phyloP scores from a whole-genome alignment of 2,113 vertebrate species.

The Cheilinus undulatus region DNA sequence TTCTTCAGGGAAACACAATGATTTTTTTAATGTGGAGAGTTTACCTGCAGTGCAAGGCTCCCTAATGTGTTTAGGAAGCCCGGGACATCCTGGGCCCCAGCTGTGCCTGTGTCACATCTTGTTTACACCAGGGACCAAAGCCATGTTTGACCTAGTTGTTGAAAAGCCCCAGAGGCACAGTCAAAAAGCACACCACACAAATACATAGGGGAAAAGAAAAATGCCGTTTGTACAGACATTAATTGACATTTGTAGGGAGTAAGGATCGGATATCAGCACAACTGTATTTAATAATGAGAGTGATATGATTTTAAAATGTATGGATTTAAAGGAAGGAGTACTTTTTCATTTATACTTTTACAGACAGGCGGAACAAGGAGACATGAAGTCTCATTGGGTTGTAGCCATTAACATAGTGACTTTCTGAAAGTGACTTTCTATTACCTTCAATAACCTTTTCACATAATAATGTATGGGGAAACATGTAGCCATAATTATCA shows the following conservation, averaged over 20 bases:
- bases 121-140: slow-evolving; percentile 72
- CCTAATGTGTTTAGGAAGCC: slow-evolving; percentile 4
- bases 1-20: too few species aligned
- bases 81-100: slow-evolving; percentile 57
- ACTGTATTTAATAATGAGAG: too few species aligned
- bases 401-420: too few species aligned
- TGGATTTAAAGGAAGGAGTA: not conserved
- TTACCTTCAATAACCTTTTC: too few species aligned
- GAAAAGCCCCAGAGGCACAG: slow-evolving; percentile 55
- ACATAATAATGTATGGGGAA: too few species aligned
- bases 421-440: too few species aligned
- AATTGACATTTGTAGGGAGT: not conserved
- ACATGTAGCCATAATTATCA: too few species aligned
- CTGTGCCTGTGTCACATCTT: slow-evolving; percentile 71
- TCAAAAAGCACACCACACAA: slow-evolving; percentile 7
- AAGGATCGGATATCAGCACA: too few species aligned
- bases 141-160: slow-evolving; percentile 73
- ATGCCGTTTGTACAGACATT: not conserved
- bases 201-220: not conserved
- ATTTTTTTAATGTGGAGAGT: too few species aligned
- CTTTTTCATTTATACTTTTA: not conserved
- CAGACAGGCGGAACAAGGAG: too few species aligned
- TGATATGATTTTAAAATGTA: too few species aligned
- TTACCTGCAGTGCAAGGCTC: not conserved
- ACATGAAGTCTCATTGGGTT: too few species aligned